Evolutionary conservation across 2,888 invertebrate species (phyloP).

Genomic region (Platycheirus rosarum): DNA sequence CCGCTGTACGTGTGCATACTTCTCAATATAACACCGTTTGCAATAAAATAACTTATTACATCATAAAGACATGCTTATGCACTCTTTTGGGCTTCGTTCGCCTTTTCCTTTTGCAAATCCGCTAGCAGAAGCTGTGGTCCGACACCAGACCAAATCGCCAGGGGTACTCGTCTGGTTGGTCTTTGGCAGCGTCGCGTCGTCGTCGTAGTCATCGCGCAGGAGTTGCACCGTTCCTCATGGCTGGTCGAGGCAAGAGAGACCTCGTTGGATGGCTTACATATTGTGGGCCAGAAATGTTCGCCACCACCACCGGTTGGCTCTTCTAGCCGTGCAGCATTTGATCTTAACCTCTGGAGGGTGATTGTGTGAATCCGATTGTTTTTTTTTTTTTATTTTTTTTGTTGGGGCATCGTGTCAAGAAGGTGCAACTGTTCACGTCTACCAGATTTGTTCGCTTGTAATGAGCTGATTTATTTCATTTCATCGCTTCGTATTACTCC

Average conservation of each 20-base stretch:
- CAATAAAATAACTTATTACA: constrained; percentile 75
- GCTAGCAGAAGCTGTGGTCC: constrained; percentile 71
- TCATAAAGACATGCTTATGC: constrained; percentile 74
- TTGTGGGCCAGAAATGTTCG: constrained; percentile 54
- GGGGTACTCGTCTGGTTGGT: constrained; percentile 39
- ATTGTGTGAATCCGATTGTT: constrained; percentile 74
- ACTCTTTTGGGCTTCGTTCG: constrained; percentile 70
- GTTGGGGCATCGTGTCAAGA: constrained; percentile 69
- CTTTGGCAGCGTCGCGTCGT: not conserved
- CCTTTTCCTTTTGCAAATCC: constrained; percentile 62
- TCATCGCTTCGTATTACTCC: constrained; percentile 50
- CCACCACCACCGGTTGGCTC: constrained; percentile 24
- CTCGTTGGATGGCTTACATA: constrained; percentile 49
- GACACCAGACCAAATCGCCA: constrained; percentile 72
- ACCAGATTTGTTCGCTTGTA: constrained; percentile 73
- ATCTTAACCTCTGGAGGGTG: constrained; percentile 72
- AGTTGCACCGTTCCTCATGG: constrained; percentile 38
- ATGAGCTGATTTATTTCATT: constrained; percentile 74
- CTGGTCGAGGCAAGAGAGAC: constrained; percentile 19
- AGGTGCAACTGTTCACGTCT: constrained; percentile 73
- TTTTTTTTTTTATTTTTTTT: constrained; percentile 39
- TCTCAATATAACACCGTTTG: constrained; percentile 73
- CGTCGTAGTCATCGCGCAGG: constrained; percentile 10
- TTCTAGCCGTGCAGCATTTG: constrained; percentile 68
- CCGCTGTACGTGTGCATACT: constrained; percentile 71